Conservation (phyloP, 2,888 invertebrate species). For the Flexamia atlantica region DNA sequence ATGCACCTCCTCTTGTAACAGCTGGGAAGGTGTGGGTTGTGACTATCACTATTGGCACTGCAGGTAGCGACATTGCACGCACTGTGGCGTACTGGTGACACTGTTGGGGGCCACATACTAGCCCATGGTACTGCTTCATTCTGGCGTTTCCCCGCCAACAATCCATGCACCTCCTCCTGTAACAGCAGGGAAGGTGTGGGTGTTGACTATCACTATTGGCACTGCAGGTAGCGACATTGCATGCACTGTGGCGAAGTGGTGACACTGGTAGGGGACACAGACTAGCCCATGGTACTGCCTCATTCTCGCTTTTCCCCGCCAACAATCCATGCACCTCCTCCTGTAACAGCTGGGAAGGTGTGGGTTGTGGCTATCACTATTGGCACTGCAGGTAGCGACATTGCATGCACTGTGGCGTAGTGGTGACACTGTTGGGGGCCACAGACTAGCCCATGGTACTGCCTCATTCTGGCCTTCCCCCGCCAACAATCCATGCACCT, state of each 20-base stretch:
- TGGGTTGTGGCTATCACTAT: slow-evolving; percentile 6
- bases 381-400: slow-evolving; percentile 24
- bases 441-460: slow-evolving; percentile 40
- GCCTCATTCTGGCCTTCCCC: slow-evolving; percentile 21
- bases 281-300: slow-evolving; percentile 26
- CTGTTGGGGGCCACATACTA: slow-evolving; percentile 43
- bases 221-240: slow-evolving; percentile 24
- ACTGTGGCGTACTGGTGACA: slow-evolving; percentile 3
- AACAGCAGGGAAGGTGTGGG: slow-evolving; percentile 57
- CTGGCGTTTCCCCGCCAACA: slow-evolving; percentile 7
- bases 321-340: slow-evolving; percentile 20
- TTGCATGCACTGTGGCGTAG: slow-evolving; percentile 17
- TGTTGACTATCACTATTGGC: slow-evolving; percentile 31
- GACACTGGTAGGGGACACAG: slow-evolving; percentile 52
- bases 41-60: slow-evolving; percentile 26
- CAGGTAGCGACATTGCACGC: slow-evolving; percentile 38
- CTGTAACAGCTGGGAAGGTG: not conserved
- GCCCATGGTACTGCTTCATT: slow-evolving; percentile 39
- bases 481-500: slow-evolving; percentile 1
- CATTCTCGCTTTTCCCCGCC: slow-evolving; percentile 1
- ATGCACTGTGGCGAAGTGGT: slow-evolving; percentile 6
- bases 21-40: not conserved
- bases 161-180: slow-evolving; percentile 42
- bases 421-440: slow-evolving; percentile 47
- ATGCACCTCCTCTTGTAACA: slow-evolving; percentile 27